Evolutionary conservation across 2,797 vertebrate species (phyloP), one percentile per base, ranked within the genome.

Genomic region (Anguilla pacifica): DNA sequence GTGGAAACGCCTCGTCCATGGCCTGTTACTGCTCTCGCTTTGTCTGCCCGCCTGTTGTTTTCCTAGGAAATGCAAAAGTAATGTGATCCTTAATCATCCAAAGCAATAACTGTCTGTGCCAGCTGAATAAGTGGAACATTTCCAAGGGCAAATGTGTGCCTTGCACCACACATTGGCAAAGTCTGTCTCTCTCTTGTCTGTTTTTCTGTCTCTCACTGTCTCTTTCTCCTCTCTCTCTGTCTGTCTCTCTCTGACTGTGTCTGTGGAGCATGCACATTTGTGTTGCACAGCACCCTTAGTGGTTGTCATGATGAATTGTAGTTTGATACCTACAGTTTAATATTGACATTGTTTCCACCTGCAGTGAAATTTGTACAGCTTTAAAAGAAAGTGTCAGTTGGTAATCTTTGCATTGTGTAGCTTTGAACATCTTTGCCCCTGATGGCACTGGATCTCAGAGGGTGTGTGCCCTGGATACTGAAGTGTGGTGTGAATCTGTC

Each of bases 251-350:
- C 4, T 46, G 43, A 46, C 43, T 6, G 31, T 11, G 28, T 74
- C 74, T 85, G 22, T 87, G n/a, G 28, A 57, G 46, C 31, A 5
- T 64, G 67, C 28, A 43, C 46, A 22, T 25, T 28, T 57, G 22
- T 84, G 53, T 39, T 85, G 2, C 17, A 81, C 77, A 83, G 86
- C 89, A 86, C 88, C 83, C 83, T 83, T 89, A 90, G 43, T 88
- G 53, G 87, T 79, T 84, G 0, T 55, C 59, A 2, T 25, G 7
- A 3, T 31, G 22, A 43, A 85, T 70, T 89, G 53, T 31, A 46
- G 28, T 64, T 15, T 67, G 25, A 64, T 25, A 64, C 61, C 19
- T 25, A 9, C 7, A 64, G 61, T 64, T 67, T 67, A 22, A 4
- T 55, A 61, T n/a, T 67, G 61, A 17, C 61, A 67, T 67, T 25